Evolutionary conservation across 2,888 invertebrate species (phyloP).

Genomic region (Litoditis marina): DNA sequence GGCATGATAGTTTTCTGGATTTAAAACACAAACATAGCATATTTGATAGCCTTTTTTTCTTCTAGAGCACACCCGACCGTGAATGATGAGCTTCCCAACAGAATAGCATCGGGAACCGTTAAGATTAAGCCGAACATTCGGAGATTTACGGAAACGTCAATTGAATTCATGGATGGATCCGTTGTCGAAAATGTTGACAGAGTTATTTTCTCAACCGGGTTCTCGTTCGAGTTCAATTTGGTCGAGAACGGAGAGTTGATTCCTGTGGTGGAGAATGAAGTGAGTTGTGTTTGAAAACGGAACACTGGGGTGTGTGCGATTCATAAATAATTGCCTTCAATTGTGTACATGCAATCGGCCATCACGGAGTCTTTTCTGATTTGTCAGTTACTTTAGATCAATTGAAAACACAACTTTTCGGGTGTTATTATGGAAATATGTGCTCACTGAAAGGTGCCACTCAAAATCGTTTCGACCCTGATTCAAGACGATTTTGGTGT

Average conservation of each 20-base stretch:
- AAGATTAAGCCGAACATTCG: slow-evolving; percentile 46
- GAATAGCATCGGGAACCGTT: slow-evolving; percentile 62
- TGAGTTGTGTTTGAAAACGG: neutral
- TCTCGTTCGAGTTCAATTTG: slow-evolving; percentile 63
- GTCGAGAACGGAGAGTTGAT: slow-evolving; percentile 56
- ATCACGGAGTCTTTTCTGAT: too few relatives aligned
- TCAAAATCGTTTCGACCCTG: too few relatives aligned
- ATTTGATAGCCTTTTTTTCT: too few relatives aligned
- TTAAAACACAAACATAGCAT: neutral
- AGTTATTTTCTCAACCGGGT: slow-evolving; percentile 64
- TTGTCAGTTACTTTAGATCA: too few relatives aligned
- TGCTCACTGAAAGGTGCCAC: too few relatives aligned
- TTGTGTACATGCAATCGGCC: too few relatives aligned
- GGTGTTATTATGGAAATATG: too few relatives aligned
- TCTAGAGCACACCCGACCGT: slow-evolving; percentile 54
- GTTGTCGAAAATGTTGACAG: slow-evolving; percentile 45
- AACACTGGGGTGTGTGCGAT: neutral
- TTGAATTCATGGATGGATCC: slow-evolving; percentile 52
- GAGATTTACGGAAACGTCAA: slow-evolving; percentile 45
- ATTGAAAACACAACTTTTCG: too few relatives aligned
- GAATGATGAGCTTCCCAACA: slow-evolving; percentile 65
- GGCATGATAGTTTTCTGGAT: too few relatives aligned
- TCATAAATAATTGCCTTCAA: neutral
- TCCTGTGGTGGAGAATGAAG: slow-evolving; percentile 38
- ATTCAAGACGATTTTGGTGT: too few relatives aligned